Percentiles rank a stretch among this genome's conserved stretches.
Evolutionary conservation across 1,140 invertebrate genomes (phyloP).

Genomic region (Bicyclus anynana): DNA sequence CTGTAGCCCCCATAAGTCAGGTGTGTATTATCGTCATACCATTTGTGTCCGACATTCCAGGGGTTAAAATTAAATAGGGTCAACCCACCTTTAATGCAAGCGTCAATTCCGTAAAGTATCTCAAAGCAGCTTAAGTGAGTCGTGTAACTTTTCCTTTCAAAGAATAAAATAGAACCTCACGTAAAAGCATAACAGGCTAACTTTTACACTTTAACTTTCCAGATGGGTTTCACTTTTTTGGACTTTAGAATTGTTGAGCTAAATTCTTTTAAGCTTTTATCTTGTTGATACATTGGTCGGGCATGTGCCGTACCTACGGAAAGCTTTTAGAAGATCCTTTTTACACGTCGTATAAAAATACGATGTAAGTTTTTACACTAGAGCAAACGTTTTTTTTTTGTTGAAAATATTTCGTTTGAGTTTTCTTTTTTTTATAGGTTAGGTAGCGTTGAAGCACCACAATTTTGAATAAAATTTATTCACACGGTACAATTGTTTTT

Average conservation of each 20-base stretch:
- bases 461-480: no score
- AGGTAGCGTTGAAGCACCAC: no score
- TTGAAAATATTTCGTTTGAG: no score
- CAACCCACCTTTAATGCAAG: background rate
- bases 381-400: no score
- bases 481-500: no score
- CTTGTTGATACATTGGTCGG: background rate
- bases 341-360: no score
- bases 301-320: background rate
- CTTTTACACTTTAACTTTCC: constrained; percentile 32
- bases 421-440: no score
- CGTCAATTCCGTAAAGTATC: constrained; percentile 15
- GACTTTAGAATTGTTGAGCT: constrained; percentile 15
- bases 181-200: constrained; percentile 31
- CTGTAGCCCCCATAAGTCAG: no score
- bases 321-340: background rate
- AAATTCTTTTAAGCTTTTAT: constrained; percentile 1
- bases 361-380: no score
- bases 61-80: constrained; percentile 3
- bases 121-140: constrained; percentile 25
- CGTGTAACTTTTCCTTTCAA: constrained; percentile 25
- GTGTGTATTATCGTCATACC: background rate
- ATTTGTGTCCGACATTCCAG: background rate
- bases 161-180: constrained; percentile 26
- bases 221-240: constrained; percentile 18